Base-by-base conservation (phyloP, 1,140 invertebrate species). In the Heliothis virescens region DNA sequence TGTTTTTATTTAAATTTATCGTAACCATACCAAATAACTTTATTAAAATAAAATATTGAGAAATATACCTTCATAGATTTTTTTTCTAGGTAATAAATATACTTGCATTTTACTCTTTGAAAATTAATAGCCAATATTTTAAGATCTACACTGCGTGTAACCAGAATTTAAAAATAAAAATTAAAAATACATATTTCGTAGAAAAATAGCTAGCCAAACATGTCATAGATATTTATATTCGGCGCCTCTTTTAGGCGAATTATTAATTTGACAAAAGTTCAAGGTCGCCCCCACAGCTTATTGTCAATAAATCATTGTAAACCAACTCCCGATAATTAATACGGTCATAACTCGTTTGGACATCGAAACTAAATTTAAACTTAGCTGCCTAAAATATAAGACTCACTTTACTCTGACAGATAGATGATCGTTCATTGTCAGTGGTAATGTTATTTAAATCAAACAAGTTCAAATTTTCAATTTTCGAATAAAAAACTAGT, bases 191-290 rank as follows among this genome's bases (percentile, higher is more conserved):
- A 5, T 41, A 41, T 41, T 41, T 41, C 34, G 34, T 41, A 16
- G 15, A 16, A 47, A 65, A 41, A 47, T 65, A 65, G 16, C 29
- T 48, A 18, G 34, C 16, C 10, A 16, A 65, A 52, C 18, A 21
- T 26, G 47, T 48, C n/a, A 29, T 48, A 12, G 15, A 53, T 29
- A n/a, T 71, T 53, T 29, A 53, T 57, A 41, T 41, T 18, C n/a
- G 29, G 26, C n/a, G 53, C 69, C 69, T 57, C 50, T 53, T 71
- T 26, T 71, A 29, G 65, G 48, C 47, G 18, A 41, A 41, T 41
- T 72, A 34, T n/a, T 63, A n/a, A 72, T 21, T 72, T 72, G 69
- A 72, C 73, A 75, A 75, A 74, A 75, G 57, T 75, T 75, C 57
- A 75, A 75, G 73, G 73, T 75, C 52, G 41, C 12, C 2, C 26